Percentiles rank a stretch among this genome's conserved stretches.
These are phyloP conservation scores for Scaptomyza cyrtandrae DNA, from an alignment of 2,888 invertebrate genomes.

Conservation along the genomic window DNA sequence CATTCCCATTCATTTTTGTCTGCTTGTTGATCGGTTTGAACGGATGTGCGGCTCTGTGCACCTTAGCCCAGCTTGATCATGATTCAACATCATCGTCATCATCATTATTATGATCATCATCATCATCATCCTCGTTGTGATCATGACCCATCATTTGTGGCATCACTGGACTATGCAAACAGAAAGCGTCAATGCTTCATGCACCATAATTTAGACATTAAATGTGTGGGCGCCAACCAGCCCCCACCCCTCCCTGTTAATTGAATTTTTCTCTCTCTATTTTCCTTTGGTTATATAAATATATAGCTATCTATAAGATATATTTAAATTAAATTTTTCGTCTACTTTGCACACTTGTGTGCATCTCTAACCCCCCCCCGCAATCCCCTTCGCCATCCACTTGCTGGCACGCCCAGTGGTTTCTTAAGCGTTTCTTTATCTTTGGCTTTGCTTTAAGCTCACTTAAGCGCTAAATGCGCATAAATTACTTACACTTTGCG, in stretches of 20 bases:
- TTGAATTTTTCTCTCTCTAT: background rate
- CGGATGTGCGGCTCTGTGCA: constrained; percentile 63
- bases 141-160: constrained; percentile 13
- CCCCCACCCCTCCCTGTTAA: background rate
- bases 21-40: constrained; percentile 40
- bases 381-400: background rate
- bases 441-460: constrained; percentile 70
- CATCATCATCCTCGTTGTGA: background rate
- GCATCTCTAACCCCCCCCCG: background rate
- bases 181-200: constrained; percentile 41
- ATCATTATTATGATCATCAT: background rate
- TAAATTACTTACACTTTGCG: constrained; percentile 78
- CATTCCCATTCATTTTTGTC: background rate
- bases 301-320: constrained; percentile 1
- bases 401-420: constrained; percentile 26
- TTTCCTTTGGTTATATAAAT: background rate
- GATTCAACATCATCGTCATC: background rate
- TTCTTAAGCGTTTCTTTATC: constrained; percentile 67
- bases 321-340: constrained; percentile 21
- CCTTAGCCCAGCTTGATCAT: background rate
- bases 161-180: constrained; percentile 46
- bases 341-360: no score
- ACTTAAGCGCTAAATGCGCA: constrained; percentile 79
- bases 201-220: constrained; percentile 73
- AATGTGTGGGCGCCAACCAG: constrained; percentile 32